Evolutionary conservation across 2,113 vertebrate genomes (phyloP).

Genomic region (Capra hircus): DNA sequence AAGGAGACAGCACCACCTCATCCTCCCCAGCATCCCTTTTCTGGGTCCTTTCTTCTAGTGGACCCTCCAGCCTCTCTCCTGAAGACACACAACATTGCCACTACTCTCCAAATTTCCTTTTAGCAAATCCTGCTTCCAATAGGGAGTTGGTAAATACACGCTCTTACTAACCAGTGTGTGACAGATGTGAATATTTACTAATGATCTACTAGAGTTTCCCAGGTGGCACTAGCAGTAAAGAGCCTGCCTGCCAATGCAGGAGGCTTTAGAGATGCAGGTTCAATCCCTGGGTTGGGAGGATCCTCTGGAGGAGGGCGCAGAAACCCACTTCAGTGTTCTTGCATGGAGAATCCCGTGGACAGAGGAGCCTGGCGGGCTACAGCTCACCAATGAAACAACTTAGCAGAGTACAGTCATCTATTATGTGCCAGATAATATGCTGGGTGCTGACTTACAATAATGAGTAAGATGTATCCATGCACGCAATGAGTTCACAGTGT

Average conservation of each 20-base stretch:
- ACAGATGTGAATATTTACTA: background rate
- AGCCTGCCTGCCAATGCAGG: background rate
- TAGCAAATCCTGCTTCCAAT: background rate
- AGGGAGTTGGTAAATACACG: background rate
- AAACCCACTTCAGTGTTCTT: background rate
- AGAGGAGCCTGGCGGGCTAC: background rate
- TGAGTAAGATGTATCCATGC: background rate
- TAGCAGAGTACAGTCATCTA: background rate
- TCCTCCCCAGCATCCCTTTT: background rate
- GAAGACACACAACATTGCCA: background rate
- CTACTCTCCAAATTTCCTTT: background rate
- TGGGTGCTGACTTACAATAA: background rate
- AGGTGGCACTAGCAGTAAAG: background rate
- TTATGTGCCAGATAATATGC: background rate
- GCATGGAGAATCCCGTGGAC: background rate
- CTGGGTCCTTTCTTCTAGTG: background rate
- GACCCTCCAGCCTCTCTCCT: background rate
- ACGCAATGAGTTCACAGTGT: background rate
- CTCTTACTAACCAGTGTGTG: background rate
- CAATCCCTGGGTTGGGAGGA: background rate
- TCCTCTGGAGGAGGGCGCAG: background rate
- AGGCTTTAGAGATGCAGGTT: background rate
- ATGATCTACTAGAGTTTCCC: background rate
- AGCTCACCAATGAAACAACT: background rate
- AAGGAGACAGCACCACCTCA: background rate